A percentile compares a stretch with the other conserved stretches of the same genome.
Evolutionary conservation across 2,888 invertebrate species (phyloP).

Genomic region (Tridacna gigas): DNA sequence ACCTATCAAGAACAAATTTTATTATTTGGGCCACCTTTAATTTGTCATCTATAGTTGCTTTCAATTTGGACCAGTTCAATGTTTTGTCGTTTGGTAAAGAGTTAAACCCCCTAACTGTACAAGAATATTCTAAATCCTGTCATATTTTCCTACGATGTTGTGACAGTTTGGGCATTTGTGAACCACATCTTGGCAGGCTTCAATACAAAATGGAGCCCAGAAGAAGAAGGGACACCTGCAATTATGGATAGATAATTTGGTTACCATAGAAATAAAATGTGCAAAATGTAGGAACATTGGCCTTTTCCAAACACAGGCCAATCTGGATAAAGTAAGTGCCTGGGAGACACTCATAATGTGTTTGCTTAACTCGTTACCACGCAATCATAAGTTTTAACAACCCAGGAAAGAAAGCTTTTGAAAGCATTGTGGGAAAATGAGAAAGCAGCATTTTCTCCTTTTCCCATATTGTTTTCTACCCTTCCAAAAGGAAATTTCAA

Average conservation of each 20-base stretch:
- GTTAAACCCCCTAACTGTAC: neutral
- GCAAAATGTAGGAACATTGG: too few relatives aligned
- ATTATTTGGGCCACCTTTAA: too few relatives aligned
- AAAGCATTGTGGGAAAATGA: neutral
- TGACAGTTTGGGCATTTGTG: conserved; percentile 24
- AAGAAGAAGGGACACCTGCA: conserved; percentile 15
- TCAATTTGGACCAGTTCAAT: too few relatives aligned
- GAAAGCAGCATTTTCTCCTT: neutral
- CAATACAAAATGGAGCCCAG: conserved; percentile 8
- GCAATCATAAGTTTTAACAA: neutral
- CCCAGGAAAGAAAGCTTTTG: neutral
- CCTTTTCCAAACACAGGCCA: too few relatives aligned
- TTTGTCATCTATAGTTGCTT: too few relatives aligned
- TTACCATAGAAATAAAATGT: too few relatives aligned
- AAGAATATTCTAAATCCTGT: neutral
- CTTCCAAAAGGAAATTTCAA: neutral
- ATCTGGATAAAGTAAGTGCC: too few relatives aligned
- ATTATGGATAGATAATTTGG: neutral
- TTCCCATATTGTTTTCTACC: neutral
- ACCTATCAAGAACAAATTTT: too few relatives aligned
- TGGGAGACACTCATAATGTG: neutral
- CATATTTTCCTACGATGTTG: conserved; percentile 11
- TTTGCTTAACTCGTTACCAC: neutral
- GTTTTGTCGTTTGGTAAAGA: too few relatives aligned
- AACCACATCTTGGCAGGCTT: conserved; percentile 3